A percentile compares a stretch with the other conserved stretches of the same genome.
phyloP scores from a whole-genome alignment of 2,113 vertebrate genomes.

The Podiceps cristatus region DNA sequence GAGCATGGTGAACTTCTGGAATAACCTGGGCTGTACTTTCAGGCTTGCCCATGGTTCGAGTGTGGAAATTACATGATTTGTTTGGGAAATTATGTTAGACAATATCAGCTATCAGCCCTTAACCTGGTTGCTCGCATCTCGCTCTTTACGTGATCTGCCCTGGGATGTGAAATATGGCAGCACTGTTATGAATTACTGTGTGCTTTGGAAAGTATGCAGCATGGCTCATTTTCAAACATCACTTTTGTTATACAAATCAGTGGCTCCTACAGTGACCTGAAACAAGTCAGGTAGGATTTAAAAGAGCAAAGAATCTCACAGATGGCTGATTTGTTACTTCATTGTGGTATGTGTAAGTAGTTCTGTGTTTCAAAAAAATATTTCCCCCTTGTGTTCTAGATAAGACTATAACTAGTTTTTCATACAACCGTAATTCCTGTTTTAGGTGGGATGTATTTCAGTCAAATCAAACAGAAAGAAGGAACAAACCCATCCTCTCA shows the following conservation, averaged over 20 bases:
- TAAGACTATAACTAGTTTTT: not conserved
- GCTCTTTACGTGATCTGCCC: not conserved
- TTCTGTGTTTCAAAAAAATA: not conserved
- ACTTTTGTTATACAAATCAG: not conserved
- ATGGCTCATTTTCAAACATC: constrained; percentile 2
- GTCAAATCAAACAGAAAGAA: not conserved
- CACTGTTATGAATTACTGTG: not conserved
- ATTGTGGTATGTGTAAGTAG: not conserved
- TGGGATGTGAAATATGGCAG: not conserved
- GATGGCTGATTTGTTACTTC: not conserved
- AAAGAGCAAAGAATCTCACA: not conserved
- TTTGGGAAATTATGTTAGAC: not conserved
- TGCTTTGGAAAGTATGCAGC: constrained; percentile 10
- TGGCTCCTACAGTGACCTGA: constrained; percentile 21
- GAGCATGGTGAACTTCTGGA: not conserved
- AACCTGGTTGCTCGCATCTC: not conserved
- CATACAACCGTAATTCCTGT: not conserved
- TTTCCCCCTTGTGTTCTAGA: not conserved
- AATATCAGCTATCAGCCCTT: not conserved
- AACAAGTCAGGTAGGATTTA: constrained; percentile 2
- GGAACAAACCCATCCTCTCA: not conserved
- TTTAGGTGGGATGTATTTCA: not conserved
- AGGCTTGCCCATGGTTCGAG: not conserved
- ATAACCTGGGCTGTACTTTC: not conserved
- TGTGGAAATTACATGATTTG: not conserved